A percentile compares a stretch with the other conserved stretches of the same genome.
These are phyloP conservation scores for Sebastes taczanowskii DNA, from an alignment of 2,797 vertebrate species.

Conservation along the genomic window DNA sequence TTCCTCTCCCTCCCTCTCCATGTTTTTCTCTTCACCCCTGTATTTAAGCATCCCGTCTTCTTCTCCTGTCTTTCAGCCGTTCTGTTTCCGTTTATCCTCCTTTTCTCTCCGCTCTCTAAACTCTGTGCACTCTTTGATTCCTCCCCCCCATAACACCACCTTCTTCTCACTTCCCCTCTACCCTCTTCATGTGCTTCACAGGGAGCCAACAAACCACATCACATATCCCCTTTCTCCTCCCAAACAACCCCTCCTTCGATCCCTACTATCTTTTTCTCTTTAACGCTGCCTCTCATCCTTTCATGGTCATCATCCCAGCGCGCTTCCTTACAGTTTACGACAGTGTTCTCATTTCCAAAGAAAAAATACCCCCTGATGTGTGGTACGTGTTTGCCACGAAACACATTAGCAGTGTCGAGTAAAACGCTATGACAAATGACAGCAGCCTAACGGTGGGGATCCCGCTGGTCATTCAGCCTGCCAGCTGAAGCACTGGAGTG, in stretches of 20 bases:
- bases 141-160: slow-evolving; percentile 41
- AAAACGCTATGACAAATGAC: slow-evolving; percentile 71
- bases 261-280: slow-evolving; percentile 26
- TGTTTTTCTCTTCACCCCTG: slow-evolving; percentile 33
- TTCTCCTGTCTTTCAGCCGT: slow-evolving; percentile 21
- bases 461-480: slow-evolving; percentile 62
- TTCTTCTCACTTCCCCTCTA: slow-evolving; percentile 38
- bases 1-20: slow-evolving; percentile 5
- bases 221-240: slow-evolving; percentile 28
- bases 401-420: slow-evolving; percentile 68
- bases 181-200: slow-evolving; percentile 49
- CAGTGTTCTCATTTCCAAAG: slow-evolving; percentile 46
- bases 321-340: slow-evolving; percentile 43
- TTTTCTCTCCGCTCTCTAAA: slow-evolving; percentile 35
- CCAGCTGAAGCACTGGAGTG: slow-evolving; percentile 52
- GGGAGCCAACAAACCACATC: slow-evolving; percentile 61
- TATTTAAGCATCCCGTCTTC: slow-evolving; percentile 19
- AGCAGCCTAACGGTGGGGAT: slow-evolving; percentile 63
- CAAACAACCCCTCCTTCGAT: slow-evolving; percentile 4
- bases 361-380: slow-evolving; percentile 45
- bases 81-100: slow-evolving; percentile 50
- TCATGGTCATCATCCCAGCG: slow-evolving; percentile 32
- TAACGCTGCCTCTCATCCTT: slow-evolving; percentile 32
- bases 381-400: slow-evolving; percentile 54
- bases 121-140: slow-evolving; percentile 46